These are phyloP conservation scores for Malurus alboscapulatus DNA, from an alignment of 2,113 vertebrate genomes.

Conservation along the genomic window DNA sequence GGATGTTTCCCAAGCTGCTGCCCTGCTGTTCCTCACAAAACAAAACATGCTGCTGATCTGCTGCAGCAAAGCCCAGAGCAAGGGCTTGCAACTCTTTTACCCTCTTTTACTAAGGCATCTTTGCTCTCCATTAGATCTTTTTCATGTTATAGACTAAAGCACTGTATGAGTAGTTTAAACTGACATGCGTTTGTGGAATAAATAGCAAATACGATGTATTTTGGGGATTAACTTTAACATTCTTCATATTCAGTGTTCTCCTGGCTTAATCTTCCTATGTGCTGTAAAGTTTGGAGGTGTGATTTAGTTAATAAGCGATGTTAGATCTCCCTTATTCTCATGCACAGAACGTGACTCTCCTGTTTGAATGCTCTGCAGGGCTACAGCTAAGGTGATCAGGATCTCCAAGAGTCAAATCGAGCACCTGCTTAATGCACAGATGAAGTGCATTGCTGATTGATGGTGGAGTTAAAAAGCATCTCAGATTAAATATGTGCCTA, in stretches of 20 bases:
- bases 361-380: neutral
- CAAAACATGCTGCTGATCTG: neutral
- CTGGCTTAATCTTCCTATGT: neutral
- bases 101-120: neutral
- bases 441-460: neutral
- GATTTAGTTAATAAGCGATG: neutral
- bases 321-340: neutral
- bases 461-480: neutral
- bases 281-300: neutral
- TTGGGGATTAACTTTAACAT: neutral
- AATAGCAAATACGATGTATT: neutral
- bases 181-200: neutral
- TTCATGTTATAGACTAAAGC: neutral
- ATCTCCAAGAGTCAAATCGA: neutral
- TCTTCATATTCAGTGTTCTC: neutral
- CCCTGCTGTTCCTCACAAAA: neutral
- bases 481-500: neutral
- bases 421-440: neutral
- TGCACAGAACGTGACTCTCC: accelerated
- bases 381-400: neutral
- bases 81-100: neutral
- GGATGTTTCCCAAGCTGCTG: neutral
- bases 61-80: neutral
- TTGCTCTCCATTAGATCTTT: neutral
- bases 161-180: neutral